Conservation (phyloP, 1,140 invertebrate species). For the Drosophila subpulchrella region DNA sequence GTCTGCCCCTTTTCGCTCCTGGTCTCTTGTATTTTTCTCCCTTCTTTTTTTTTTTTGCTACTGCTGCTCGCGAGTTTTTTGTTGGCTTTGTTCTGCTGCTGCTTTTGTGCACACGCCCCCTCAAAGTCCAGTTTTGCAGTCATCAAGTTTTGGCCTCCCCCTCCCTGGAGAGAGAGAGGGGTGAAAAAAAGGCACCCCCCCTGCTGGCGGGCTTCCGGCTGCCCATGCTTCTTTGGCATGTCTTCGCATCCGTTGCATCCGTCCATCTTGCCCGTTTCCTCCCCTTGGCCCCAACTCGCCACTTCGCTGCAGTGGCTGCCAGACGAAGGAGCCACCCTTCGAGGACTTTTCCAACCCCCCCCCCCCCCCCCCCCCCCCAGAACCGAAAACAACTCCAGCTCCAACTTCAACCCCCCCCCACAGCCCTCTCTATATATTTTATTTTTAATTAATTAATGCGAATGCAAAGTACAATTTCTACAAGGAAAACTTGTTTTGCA, state of each 20-base stretch:
- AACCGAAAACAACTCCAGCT: conserved; percentile 16
- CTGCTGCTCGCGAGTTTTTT: conserved; percentile 59
- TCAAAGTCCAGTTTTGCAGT: conserved; percentile 77
- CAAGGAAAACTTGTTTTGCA: conserved; percentile 83
- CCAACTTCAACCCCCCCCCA: neutral
- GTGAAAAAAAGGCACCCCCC: neutral
- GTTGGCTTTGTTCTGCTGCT: conserved; percentile 72
- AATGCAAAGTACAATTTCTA: conserved; percentile 84
- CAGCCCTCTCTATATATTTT: conserved; percentile 64
- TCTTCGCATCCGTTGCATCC: conserved; percentile 81
- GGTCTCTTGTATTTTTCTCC: conserved; percentile 24
- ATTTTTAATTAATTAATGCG: conserved; percentile 84
- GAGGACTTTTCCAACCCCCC: conserved; percentile 7
- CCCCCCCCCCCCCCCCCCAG: neutral
- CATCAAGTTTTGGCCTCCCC: conserved; percentile 73
- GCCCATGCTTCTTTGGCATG: conserved; percentile 80
- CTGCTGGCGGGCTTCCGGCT: conserved; percentile 50
- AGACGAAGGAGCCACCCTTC: conserved; percentile 68
- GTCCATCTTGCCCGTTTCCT: conserved; percentile 21
- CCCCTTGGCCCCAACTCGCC: conserved; percentile 3
- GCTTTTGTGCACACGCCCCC: conserved; percentile 73
- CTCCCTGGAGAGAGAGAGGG: neutral
- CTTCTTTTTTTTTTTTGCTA: no score
- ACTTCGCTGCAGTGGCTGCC: conserved; percentile 58
- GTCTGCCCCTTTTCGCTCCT: conserved; percentile 16